These are phyloP conservation scores for Anhinga rufa DNA, from an alignment of 2,113 vertebrate genomes.

Conservation along the genomic window DNA sequence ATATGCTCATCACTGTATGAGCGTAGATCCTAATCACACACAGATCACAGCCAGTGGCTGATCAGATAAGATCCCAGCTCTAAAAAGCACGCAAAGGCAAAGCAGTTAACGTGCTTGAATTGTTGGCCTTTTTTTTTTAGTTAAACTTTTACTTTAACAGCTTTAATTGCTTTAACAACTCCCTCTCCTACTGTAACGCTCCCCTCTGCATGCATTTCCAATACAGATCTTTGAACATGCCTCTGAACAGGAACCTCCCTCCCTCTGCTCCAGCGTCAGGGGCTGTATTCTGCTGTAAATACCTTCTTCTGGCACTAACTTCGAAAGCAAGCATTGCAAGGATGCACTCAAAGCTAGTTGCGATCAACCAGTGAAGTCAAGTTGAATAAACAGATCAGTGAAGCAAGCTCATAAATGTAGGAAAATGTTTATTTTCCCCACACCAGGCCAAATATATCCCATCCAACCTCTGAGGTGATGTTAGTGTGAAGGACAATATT, in stretches of 20 bases:
- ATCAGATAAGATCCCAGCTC: neutral
- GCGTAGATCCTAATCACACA: neutral
- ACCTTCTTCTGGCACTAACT: neutral
- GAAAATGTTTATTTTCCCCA: neutral
- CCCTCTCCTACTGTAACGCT: neutral
- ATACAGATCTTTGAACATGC: neutral
- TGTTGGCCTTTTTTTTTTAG: neutral
- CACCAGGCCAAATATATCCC: neutral
- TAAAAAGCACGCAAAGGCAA: neutral
- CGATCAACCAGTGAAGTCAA: neutral
- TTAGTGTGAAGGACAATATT: neutral
- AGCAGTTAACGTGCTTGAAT: neutral
- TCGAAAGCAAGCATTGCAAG: neutral
- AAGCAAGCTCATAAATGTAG: neutral
- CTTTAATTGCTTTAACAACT: neutral
- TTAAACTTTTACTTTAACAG: neutral
- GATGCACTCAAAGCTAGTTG: neutral
- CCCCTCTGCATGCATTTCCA: neutral
- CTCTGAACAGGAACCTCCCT: neutral
- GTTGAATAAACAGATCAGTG: neutral
- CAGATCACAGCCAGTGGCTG: neutral
- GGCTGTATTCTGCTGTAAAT: neutral
- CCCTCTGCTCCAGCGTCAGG: neutral
- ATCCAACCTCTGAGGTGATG: fast-evolving
- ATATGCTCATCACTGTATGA: neutral